Evolutionary conservation across 2,113 vertebrate genomes (phyloP).

Genomic region (Rhinogobius similis): DNA sequence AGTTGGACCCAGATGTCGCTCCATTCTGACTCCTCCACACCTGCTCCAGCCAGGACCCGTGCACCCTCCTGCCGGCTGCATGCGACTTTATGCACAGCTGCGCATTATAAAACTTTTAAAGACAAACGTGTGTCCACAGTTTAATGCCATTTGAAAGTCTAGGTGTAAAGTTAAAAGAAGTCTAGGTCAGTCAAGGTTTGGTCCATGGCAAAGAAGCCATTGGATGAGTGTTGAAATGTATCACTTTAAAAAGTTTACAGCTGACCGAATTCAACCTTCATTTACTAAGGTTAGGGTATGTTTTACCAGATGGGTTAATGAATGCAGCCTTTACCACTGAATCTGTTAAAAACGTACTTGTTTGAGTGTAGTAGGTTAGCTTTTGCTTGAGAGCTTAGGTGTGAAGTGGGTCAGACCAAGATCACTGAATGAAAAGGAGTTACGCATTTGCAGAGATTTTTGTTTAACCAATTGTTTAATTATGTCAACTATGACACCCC

Average conservation of each 20-base stretch:
- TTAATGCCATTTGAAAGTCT: no score
- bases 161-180: no score
- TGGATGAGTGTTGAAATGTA: no score
- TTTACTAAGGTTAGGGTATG: no score
- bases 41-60: neutral
- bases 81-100: constrained; percentile 1
- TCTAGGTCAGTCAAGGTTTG: no score
- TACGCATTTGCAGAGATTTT: constrained; percentile 2
- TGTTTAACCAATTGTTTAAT: neutral
- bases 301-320: neutral
- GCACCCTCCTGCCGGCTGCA: neutral
- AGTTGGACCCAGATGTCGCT: constrained; percentile 1
- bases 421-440: constrained; percentile 10
- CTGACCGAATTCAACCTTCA: no score
- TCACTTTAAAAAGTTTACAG: no score
- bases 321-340: neutral
- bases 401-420: constrained; percentile 26
- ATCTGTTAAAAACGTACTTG: neutral
- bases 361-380: neutral
- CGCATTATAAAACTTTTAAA: neutral
- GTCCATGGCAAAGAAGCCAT: no score
- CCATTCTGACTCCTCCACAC: constrained; percentile 11
- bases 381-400: neutral
- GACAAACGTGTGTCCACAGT: neutral
- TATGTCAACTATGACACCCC: neutral